A percentile compares a stretch with the other conserved stretches of the same genome.
phyloP scores from a whole-genome alignment of 2,113 vertebrate species.

The Ornithorhynchus anatinus region DNA sequence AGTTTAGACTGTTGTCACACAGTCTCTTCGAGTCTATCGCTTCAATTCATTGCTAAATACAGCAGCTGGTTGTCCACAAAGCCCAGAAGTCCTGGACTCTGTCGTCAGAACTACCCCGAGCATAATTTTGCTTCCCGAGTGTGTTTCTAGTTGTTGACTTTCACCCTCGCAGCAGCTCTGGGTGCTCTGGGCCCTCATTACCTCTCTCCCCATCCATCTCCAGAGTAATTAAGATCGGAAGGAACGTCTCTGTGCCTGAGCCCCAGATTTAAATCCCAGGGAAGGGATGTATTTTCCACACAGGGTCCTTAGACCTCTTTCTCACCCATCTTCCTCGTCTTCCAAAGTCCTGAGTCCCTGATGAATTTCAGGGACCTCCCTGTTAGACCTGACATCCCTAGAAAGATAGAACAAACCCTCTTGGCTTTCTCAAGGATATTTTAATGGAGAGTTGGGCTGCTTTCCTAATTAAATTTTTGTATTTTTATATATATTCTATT shows the following conservation, averaged over 20 bases:
- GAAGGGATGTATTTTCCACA: slow-evolving; percentile 43
- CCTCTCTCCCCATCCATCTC: background rate
- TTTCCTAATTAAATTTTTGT: slow-evolving; percentile 37
- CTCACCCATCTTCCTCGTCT: background rate
- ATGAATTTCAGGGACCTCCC: background rate
- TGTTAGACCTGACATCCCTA: background rate
- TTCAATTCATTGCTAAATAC: no score
- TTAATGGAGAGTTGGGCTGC: slow-evolving; percentile 28
- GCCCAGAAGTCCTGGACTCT: background rate
- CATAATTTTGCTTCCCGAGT: background rate
- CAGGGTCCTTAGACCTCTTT: background rate
- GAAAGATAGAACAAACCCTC: background rate
- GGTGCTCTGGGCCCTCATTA: background rate
- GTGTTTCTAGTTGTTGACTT: background rate
- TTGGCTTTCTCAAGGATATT: slow-evolving; percentile 30
- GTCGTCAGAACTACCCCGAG: background rate
- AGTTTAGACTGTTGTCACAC: background rate
- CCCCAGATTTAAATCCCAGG: slow-evolving; percentile 19
- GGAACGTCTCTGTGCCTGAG: slow-evolving; percentile 1
- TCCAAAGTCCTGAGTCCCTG: background rate
- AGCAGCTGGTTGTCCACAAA: background rate
- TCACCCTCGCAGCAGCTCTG: background rate
- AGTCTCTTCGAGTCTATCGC: no score
- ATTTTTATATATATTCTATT: slow-evolving; percentile 37
- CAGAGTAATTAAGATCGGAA: slow-evolving; percentile 26